Base-by-base conservation (phyloP, 1,140 invertebrate species). In the Aradophagus sp. region DNA sequence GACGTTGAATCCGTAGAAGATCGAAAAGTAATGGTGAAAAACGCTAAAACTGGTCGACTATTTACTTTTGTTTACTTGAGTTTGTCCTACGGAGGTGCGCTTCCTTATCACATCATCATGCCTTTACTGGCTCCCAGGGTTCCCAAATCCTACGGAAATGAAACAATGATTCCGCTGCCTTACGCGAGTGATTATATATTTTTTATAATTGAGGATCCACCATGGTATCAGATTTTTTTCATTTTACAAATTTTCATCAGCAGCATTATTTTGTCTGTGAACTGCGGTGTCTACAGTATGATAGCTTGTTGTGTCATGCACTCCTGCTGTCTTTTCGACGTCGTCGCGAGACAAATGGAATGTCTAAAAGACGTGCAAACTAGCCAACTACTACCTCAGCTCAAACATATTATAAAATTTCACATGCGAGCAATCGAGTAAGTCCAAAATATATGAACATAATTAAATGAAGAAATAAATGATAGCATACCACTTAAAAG, bases 21-120 rank as follows among this genome's bases (percentile, higher is more conserved):
- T 41, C 61, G 72, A 6, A 2, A 66, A 5, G 62, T 83, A 1
- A 82, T 84, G 78, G 56, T 59, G 0, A 80, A 78, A 10, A 80
- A 75, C 39, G 81, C 80, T 0, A 80, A 78, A 14, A 77, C 79
- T 14, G 82, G 79, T 5, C 59, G 78, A 29, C 53, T 80, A 0
- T 84, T 84, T 26, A 83, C 80, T 0, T 48, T 75, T 0, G 55
- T 75, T 1, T 85, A 84, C 45, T 44, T 82, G 13, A 71, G 80
- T 11, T 52, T 84, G 2, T 78, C 77, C 3, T 83, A 83, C 31
- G 79, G 80, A 2, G 81, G 81, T 0, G 80, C 80, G 0, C 47
- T 85, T 5, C 81, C 82, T 2, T 84, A 85, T 74, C 80, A 84
- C 20, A 78, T 84, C 6, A 73, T 83, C 4, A 70, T 83, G 71